Base-by-base conservation (phyloP, 2,797 vertebrate genomes). In the Sebastes kiyomatsui region DNA sequence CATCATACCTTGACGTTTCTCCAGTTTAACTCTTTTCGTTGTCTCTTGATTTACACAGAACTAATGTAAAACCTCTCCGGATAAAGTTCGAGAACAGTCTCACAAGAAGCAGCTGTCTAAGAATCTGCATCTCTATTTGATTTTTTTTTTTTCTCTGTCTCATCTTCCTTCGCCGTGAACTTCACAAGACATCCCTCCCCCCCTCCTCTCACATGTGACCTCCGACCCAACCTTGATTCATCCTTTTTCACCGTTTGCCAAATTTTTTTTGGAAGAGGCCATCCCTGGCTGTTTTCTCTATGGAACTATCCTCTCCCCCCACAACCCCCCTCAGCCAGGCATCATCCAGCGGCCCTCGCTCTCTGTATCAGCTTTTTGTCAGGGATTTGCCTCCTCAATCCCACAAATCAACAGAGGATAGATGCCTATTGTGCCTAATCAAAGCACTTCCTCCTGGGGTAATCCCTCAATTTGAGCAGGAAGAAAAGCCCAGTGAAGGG, bases 361-460 rank as follows among this genome's bases (percentile, higher is more conserved):
- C 82, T 91, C 87, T 94, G 89, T 92, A 92, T 93, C 86, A 79
- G 89, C 93, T 93, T 93, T 89, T 93, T 94, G 88, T 94, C 89
- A 84, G 90, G 93, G 94, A 95, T 95, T 96, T 95, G 90, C 94
- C 90, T 95, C 87, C 85, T 84, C 94, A 95, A 95, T 95, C 94
- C 95, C 92, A 93, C 93, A 95, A 95, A 96, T 96, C 95, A 96
- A 95, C 95, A 95, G 93, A 95, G 94, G 94, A 95, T 94, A 95
- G 94, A 94, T 95, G 91, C 90, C 94, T 92, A 96, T 96, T 96
- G 95, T 96, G 91, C 86, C 91, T 94, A 95, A 95, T 96, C 95
- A 96, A 96, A 96, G 94, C 93, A 93, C 94, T 96, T 96, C 95
- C 95, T 95, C 92, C 90, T 93, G 90, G 88, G 89, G 87, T 96